A percentile compares a stretch with the other conserved stretches of the same genome.
Evolutionary conservation across 2,113 vertebrate genomes (phyloP).

Genomic region (Dissostichus mawsoni): DNA sequence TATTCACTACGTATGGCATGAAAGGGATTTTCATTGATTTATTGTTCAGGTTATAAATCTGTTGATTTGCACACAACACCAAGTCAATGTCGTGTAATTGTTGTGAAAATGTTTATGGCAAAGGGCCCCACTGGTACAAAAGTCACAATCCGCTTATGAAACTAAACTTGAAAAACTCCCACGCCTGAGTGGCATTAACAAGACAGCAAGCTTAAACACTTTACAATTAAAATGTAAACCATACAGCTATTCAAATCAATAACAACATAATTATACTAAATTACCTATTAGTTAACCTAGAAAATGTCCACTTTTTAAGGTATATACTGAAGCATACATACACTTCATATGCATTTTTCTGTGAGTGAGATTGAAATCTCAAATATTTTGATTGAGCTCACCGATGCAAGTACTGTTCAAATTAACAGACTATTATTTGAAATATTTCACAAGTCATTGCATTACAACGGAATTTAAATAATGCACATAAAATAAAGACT

Average conservation of each 20-base stretch:
- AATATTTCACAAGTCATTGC: too few species aligned
- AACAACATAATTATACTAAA: too few species aligned
- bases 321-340: not conserved
- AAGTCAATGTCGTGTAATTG: too few species aligned
- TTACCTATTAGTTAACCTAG: too few species aligned
- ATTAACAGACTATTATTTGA: too few species aligned
- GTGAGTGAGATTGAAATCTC: not conserved
- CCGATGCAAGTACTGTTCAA: too few species aligned
- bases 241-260: not conserved
- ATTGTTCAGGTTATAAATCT: not conserved
- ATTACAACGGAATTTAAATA: too few species aligned
- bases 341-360: not conserved
- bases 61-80: not conserved
- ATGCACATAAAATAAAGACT: not conserved
- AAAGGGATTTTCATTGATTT: not conserved
- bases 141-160: constrained; percentile 7
- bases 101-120: not conserved
- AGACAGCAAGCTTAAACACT: not conserved
- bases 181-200: not conserved
- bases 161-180: not conserved
- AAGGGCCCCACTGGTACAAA: not conserved
- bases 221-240: not conserved
- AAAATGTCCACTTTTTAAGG: too few species aligned
- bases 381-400: too few species aligned
- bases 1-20: not conserved